Conservation (phyloP, 64 coral and sea anemone genomes). For the Acropora tenuis region DNA sequence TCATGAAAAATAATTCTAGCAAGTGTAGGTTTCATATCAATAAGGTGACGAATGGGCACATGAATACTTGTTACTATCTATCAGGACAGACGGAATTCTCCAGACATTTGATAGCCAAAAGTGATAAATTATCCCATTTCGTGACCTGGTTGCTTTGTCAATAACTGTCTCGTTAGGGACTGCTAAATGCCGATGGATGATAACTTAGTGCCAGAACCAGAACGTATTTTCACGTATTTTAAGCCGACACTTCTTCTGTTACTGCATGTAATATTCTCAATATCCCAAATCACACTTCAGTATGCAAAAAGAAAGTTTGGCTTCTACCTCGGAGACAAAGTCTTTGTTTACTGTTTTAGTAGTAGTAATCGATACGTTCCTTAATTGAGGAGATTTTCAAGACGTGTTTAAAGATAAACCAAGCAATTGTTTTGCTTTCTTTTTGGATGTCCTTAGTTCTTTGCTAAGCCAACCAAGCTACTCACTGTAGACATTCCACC, state of each 20-base stretch:
- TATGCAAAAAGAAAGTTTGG: neutral
- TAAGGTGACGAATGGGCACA: neutral
- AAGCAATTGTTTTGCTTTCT: neutral
- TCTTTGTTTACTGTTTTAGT: neutral
- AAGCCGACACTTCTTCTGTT: neutral
- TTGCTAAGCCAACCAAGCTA: neutral
- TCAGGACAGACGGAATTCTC: slow-evolving; percentile 12
- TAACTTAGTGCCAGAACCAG: slow-evolving; percentile 12
- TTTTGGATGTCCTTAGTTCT: neutral
- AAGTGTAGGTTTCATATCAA: neutral
- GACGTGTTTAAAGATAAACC: slow-evolving; percentile 34
- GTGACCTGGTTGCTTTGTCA: slow-evolving; percentile 34
- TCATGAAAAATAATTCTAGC: too few relatives aligned
- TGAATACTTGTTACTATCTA: slow-evolving; percentile 23
- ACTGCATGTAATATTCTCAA: neutral
- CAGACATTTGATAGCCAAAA: slow-evolving; percentile 34
- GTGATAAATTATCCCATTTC: slow-evolving; percentile 47
- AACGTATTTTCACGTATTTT: slow-evolving; percentile 3
- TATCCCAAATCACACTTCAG: neutral
- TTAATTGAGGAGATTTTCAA: slow-evolving; percentile 29
- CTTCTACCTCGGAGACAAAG: too few relatives aligned
- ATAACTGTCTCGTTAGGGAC: slow-evolving; percentile 58
- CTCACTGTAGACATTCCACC: too few relatives aligned
- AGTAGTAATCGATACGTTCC: slow-evolving; percentile 10
- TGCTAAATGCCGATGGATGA: slow-evolving; percentile 44